These are phyloP conservation scores for Mimachlamys varia DNA, from an alignment of 2,888 invertebrate genomes.

Conservation along the genomic window DNA sequence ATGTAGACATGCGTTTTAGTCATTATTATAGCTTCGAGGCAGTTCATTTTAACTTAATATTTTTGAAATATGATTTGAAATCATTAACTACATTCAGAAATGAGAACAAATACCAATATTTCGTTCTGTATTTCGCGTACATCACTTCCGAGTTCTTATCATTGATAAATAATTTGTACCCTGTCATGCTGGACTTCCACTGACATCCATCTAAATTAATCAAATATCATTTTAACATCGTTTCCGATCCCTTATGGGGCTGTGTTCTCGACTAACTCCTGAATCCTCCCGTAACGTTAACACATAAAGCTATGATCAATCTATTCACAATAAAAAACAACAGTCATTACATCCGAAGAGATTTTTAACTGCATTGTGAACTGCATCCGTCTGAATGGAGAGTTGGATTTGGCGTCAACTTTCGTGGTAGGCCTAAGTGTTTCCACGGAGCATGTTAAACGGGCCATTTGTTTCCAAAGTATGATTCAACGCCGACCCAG, in stretches of 20 bases:
- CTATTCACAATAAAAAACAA: background rate
- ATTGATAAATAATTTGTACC: conserved; percentile 19
- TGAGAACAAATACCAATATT: background rate
- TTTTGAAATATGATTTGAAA: background rate
- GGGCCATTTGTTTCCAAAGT: background rate
- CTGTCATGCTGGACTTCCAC: background rate
- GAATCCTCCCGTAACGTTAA: background rate
- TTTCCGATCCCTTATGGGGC: background rate
- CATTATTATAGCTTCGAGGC: background rate
- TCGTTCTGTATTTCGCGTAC: background rate
- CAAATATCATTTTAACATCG: conserved; percentile 24
- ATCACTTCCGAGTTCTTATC: background rate
- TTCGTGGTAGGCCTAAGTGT: conserved; percentile 1
- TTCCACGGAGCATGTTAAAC: background rate
- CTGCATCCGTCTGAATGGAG: background rate
- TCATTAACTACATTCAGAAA: background rate
- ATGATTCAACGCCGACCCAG: background rate
- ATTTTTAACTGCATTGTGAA: conserved; percentile 10
- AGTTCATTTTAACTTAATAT: background rate
- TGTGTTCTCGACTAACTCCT: background rate
- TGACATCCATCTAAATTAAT: background rate
- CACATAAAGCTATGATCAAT: background rate
- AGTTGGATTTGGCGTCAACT: background rate
- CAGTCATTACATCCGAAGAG: background rate
- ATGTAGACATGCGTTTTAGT: background rate